These are phyloP conservation scores for Stomorhina lunata DNA, from an alignment of 2,888 invertebrate species.

Conservation along the genomic window DNA sequence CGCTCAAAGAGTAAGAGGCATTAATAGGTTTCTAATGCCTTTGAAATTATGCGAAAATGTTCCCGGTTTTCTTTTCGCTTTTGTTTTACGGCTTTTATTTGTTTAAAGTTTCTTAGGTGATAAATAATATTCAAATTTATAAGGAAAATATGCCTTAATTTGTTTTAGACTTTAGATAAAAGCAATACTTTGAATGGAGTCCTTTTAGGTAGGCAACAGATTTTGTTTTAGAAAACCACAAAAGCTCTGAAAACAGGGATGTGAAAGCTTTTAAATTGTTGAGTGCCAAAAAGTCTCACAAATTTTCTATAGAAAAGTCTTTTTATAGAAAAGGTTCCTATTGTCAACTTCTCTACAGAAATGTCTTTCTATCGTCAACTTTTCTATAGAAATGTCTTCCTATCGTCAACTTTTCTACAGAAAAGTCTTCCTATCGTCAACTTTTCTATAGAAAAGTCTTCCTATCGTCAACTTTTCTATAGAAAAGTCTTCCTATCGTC, in stretches of 20 bases:
- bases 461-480: no score
- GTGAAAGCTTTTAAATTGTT: neutral
- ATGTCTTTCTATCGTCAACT: no score
- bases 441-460: no score
- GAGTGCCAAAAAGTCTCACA: neutral
- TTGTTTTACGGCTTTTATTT: constrained; percentile 3
- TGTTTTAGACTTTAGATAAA: constrained; percentile 10
- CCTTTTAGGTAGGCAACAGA: constrained; percentile 7
- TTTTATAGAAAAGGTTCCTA: no score
- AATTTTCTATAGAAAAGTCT: no score
- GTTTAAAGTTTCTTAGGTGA: constrained; percentile 62
- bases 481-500: no score
- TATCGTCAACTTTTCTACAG: no score
- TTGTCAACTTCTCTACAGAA: no score
- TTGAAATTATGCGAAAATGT: constrained; percentile 49
- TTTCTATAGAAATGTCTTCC: no score
- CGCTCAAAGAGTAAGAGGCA: constrained; percentile 9
- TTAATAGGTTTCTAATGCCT: constrained; percentile 17
- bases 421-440: no score
- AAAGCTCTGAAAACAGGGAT: neutral
- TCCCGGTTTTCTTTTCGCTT: constrained; percentile 5
- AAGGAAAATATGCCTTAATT: constrained; percentile 49
- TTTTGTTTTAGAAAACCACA: neutral
- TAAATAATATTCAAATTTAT: constrained; percentile 62
- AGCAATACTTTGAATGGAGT: neutral